Evolutionary conservation across 1,140 invertebrate species (phyloP).

Genomic region (Sycophaga agraensis): DNA sequence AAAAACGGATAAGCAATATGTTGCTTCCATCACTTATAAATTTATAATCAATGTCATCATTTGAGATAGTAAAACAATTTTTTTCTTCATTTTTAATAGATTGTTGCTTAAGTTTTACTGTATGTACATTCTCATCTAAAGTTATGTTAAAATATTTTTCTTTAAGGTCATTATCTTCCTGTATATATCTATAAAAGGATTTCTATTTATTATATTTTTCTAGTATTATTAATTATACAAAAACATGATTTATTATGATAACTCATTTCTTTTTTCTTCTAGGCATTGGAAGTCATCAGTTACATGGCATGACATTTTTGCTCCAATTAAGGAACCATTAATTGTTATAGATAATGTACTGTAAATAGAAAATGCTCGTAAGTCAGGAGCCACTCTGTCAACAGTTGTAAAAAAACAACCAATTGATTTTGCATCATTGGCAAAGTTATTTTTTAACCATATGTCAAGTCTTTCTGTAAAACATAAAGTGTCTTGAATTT

Average conservation of each 20-base stretch:
- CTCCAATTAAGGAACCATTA: slow-evolving; percentile 37
- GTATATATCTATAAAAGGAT: neutral
- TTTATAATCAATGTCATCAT: slow-evolving; percentile 36
- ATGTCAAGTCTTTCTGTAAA: slow-evolving; percentile 43
- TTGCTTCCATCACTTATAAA: slow-evolving; percentile 65
- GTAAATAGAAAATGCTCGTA: slow-evolving; percentile 34
- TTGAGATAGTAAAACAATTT: slow-evolving; percentile 24
- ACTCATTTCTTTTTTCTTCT: slow-evolving; percentile 47
- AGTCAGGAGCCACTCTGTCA: slow-evolving; percentile 31
- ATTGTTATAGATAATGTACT: slow-evolving; percentile 39
- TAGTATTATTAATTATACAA: neutral
- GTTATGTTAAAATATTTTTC: slow-evolving; percentile 3
- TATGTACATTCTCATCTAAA: neutral
- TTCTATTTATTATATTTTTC: neutral
- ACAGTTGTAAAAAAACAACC: slow-evolving; percentile 40
- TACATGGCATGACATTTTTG: slow-evolving; percentile 37
- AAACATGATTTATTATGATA: slow-evolving; percentile 12
- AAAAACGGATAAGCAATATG: slow-evolving; percentile 62
- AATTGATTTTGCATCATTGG: slow-evolving; percentile 27
- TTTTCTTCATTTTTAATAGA: neutral
- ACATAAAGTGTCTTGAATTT: slow-evolving; percentile 34
- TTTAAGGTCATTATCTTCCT: neutral
- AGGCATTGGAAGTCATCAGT: slow-evolving; percentile 39
- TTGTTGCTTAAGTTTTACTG: neutral
- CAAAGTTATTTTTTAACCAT: slow-evolving; percentile 31